These are phyloP conservation scores for Anthoscopus minutus DNA, from an alignment of 2,113 vertebrate species.

Conservation along the genomic window DNA sequence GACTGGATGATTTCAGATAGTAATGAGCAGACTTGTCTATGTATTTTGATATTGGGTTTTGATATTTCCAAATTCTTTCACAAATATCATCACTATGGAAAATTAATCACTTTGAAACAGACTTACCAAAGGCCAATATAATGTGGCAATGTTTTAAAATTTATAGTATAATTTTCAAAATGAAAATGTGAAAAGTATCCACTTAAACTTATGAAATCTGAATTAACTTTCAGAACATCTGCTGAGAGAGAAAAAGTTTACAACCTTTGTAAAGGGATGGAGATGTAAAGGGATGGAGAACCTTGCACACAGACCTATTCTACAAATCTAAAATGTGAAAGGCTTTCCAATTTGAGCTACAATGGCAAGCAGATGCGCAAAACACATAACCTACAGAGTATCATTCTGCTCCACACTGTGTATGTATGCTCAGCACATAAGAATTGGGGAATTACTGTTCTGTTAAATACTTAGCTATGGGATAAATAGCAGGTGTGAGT, in stretches of 20 bases:
- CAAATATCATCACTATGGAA: neutral
- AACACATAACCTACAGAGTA: neutral
- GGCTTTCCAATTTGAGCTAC: neutral
- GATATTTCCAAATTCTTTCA: neutral
- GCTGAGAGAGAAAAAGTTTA: neutral
- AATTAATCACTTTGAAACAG: neutral
- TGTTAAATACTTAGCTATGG: neutral
- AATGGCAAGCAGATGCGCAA: neutral
- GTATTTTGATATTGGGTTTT: neutral
- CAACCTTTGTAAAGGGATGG: too few species aligned
- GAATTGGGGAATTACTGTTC: neutral
- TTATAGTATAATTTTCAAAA: neutral
- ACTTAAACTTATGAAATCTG: neutral
- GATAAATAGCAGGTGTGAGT: neutral
- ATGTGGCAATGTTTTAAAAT: neutral
- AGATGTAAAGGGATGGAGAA: neutral
- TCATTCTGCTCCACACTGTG: neutral
- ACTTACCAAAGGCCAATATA: neutral
- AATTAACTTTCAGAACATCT: neutral
- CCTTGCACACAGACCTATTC: neutral
- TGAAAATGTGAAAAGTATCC: neutral
- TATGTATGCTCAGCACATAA: neutral
- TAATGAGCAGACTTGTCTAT: neutral
- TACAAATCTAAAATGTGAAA: neutral
- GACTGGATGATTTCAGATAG: neutral